Evolutionary conservation across 92 coral and sea anemone genomes (phyloP).

Genomic region (Porites cylindrica): DNA sequence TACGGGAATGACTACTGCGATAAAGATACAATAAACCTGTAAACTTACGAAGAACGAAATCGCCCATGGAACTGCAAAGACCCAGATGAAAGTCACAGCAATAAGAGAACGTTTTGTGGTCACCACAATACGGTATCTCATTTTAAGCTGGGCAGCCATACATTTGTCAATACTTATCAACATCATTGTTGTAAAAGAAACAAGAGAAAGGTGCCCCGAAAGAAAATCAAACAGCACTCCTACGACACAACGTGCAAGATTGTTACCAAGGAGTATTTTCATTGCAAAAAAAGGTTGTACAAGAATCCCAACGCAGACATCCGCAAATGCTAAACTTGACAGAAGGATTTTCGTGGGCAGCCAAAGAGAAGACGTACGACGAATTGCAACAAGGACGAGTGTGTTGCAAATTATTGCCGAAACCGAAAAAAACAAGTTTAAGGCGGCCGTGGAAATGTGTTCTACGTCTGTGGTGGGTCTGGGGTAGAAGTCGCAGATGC

Average conservation of each 20-base stretch:
- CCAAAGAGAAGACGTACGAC: conserved; percentile 7
- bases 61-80: conserved; percentile 19
- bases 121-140: conserved; percentile 17
- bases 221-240: conserved; percentile 12
- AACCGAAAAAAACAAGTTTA: conserved; percentile 16
- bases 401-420: conserved; percentile 21
- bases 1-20: neutral
- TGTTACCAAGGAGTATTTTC: neutral
- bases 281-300: conserved; percentile 1
- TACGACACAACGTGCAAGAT: neutral
- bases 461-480: neutral
- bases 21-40: neutral
- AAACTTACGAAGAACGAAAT: neutral
- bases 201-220: conserved; percentile 28
- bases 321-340: conserved; percentile 11
- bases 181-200: conserved; percentile 21
- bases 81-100: conserved; percentile 3
- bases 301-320: conserved; percentile 18
- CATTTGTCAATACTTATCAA: conserved; percentile 26
- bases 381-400: conserved; percentile 5
- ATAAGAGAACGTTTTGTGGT: neutral
- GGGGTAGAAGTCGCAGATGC: conserved; percentile 14
- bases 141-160: conserved; percentile 20
- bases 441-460: neutral
- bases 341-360: conserved; percentile 8